Percentiles rank a stretch among this genome's conserved stretches.
Conservation (phyloP, 1,140 invertebrate genomes). For the Augochlora pura region DNA sequence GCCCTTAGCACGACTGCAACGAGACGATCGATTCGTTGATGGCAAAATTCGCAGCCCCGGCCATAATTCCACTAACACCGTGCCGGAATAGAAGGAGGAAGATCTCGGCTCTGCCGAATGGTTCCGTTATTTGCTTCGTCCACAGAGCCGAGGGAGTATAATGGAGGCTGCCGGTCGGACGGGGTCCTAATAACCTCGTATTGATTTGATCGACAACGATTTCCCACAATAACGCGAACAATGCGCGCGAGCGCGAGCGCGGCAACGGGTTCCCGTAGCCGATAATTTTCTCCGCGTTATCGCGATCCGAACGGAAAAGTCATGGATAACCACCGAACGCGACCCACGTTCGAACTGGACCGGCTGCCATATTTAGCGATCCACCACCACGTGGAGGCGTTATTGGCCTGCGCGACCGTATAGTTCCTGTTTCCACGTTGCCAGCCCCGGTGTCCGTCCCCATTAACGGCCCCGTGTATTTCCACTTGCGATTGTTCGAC, state of each 20-base stretch:
- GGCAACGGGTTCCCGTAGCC: neutral
- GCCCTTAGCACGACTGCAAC: no score
- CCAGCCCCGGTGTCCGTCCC: conserved; percentile 54
- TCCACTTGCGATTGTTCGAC: conserved; percentile 47
- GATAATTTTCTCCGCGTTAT: conserved; percentile 44
- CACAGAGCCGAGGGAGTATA: neutral
- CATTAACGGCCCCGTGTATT: conserved; percentile 37
- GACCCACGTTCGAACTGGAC: conserved; percentile 47
- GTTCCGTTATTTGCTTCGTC: conserved; percentile 6
- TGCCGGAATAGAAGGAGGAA: neutral
- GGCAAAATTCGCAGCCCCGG: no score
- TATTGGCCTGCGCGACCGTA: conserved; percentile 49
- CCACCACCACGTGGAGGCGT: conserved; percentile 52
- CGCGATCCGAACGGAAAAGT: conserved; percentile 29
- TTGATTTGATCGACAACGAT: conserved; percentile 46
- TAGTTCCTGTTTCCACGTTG: conserved; percentile 56
- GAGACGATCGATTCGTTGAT: no score
- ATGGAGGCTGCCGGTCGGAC: neutral
- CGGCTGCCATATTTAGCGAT: conserved; percentile 49
- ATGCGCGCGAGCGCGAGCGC: conserved; percentile 6
- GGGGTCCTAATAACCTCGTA: conserved; percentile 45
- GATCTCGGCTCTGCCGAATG: neutral
- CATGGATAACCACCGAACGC: conserved; percentile 40
- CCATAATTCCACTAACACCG: no score
- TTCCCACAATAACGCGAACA: conserved; percentile 48